phyloP scores from a whole-genome alignment of 2,888 invertebrate genomes.

The Acleris emargana region DNA sequence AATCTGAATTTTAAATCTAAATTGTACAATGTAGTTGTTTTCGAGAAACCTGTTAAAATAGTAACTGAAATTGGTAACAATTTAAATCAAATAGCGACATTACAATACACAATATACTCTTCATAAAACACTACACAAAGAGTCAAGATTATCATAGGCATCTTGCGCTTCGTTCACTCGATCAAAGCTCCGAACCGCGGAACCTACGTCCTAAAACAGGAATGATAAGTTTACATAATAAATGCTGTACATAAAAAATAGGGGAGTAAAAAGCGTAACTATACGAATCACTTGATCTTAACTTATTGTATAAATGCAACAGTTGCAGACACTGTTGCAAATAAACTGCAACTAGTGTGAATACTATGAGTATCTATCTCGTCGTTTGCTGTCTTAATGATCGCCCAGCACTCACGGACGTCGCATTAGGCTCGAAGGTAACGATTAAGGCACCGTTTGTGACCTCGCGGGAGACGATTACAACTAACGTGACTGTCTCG shows the following conservation, averaged over 20 bases:
- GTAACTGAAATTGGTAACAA: slow-evolving; percentile 81
- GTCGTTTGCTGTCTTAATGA: slow-evolving; percentile 53
- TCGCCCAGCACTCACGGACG: slow-evolving; percentile 47
- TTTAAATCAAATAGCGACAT: slow-evolving; percentile 54
- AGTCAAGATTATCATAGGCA: slow-evolving; percentile 18
- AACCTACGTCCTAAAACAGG: slow-evolving; percentile 56
- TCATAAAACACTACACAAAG: slow-evolving; percentile 1
- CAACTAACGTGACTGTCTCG: slow-evolving; percentile 77
- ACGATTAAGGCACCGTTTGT: slow-evolving; percentile 61
- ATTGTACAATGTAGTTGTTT: slow-evolving; percentile 49
- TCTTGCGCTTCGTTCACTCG: slow-evolving; percentile 23
- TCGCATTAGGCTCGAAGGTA: slow-evolving; percentile 60
- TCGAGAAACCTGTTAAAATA: slow-evolving; percentile 46
- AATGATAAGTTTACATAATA: slow-evolving; percentile 73
- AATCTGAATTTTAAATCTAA: slow-evolving; percentile 45
- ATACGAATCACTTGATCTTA: slow-evolving; percentile 69
- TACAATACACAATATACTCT: slow-evolving; percentile 3
- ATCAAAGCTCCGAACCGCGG: slow-evolving; percentile 46
- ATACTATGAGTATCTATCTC: slow-evolving; percentile 70
- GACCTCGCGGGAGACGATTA: slow-evolving; percentile 63
- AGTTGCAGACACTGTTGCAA: slow-evolving; percentile 65
- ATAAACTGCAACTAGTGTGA: slow-evolving; percentile 58
- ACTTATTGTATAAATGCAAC: slow-evolving; percentile 78
- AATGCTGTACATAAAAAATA: slow-evolving; percentile 76
- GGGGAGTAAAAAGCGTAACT: slow-evolving; percentile 71